Evolutionary conservation across 2,113 vertebrate species (phyloP).

Genomic region (Solenodon paradoxus): DNA sequence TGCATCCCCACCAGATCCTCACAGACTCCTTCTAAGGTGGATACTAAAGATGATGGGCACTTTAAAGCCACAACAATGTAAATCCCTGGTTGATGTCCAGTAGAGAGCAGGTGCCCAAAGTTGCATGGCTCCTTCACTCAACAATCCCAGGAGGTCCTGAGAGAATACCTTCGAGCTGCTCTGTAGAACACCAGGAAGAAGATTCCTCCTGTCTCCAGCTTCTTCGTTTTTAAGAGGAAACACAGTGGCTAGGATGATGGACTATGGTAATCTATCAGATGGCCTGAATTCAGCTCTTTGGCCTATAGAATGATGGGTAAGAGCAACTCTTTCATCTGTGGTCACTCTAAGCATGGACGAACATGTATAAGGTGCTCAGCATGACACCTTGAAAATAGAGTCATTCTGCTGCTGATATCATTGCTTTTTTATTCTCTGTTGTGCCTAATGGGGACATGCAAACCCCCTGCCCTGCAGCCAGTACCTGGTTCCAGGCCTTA

Average conservation of each 20-base stretch:
- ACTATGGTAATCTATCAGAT: accelerated
- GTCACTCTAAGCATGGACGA: accelerated
- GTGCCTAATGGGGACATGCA: too few relatives aligned
- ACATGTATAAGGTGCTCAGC: neutral
- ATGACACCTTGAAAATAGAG: neutral
- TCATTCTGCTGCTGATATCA: neutral
- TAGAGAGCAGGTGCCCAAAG: neutral
- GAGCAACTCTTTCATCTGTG: too few relatives aligned
- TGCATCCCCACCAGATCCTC: too few relatives aligned
- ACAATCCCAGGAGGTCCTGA: neutral
- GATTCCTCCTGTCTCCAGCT: neutral
- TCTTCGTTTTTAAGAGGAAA: too few relatives aligned
- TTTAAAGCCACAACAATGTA: neutral
- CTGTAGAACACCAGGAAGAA: neutral
- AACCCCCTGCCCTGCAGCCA: neutral
- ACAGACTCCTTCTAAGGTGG: neutral
- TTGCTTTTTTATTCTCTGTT: too few relatives aligned
- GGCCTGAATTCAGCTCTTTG: neutral
- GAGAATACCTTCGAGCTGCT: neutral
- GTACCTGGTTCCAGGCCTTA: neutral
- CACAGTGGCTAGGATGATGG: accelerated
- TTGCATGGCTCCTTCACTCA: neutral
- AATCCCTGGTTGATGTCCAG: neutral
- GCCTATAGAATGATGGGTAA: neutral
- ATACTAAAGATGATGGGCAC: neutral